phyloP scores from a whole-genome alignment of 1,140 invertebrate genomes.

The Ooceraea biroi region DNA sequence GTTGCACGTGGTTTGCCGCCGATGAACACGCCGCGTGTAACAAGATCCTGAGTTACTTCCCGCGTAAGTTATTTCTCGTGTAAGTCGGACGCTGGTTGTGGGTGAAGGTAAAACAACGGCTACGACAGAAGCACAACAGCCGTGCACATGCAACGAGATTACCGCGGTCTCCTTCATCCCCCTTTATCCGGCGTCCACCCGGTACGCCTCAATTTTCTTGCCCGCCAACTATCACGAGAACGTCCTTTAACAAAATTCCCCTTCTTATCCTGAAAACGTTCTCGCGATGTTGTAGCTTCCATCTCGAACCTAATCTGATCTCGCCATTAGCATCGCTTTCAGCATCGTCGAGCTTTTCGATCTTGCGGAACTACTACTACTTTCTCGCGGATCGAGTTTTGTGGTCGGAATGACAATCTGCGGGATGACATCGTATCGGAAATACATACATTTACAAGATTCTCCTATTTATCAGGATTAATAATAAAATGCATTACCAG shows the following conservation, averaged over 20 bases:
- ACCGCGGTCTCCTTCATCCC: slow-evolving; percentile 64
- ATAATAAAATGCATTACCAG: too few relatives aligned
- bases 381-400: slow-evolving; percentile 24
- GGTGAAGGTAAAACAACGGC: slow-evolving; percentile 37
- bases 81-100: slow-evolving; percentile 50
- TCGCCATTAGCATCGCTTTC: slow-evolving; percentile 30
- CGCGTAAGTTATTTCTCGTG: slow-evolving; percentile 64
- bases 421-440: not conserved
- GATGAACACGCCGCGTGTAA: slow-evolving; percentile 62
- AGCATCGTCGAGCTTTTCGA: slow-evolving; percentile 6
- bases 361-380: slow-evolving; percentile 8
- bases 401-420: not conserved
- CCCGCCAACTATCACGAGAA: not conserved
- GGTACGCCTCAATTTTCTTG: slow-evolving; percentile 20
- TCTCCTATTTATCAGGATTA: not conserved
- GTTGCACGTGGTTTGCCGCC: slow-evolving; percentile 10
- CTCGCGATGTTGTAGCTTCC: slow-evolving; percentile 16
- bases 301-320: slow-evolving; percentile 35
- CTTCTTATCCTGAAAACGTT: not conserved
- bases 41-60: slow-evolving; percentile 72
- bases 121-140: slow-evolving; percentile 34
- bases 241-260: slow-evolving; percentile 15
- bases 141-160: slow-evolving; percentile 67
- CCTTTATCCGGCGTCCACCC: slow-evolving; percentile 34
- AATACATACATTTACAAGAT: slow-evolving; percentile 1